Percentiles rank a stretch among this genome's conserved stretches.
phyloP scores from a whole-genome alignment of 2,888 invertebrate genomes.

The Hydrotaea cyrtoneurina region DNA sequence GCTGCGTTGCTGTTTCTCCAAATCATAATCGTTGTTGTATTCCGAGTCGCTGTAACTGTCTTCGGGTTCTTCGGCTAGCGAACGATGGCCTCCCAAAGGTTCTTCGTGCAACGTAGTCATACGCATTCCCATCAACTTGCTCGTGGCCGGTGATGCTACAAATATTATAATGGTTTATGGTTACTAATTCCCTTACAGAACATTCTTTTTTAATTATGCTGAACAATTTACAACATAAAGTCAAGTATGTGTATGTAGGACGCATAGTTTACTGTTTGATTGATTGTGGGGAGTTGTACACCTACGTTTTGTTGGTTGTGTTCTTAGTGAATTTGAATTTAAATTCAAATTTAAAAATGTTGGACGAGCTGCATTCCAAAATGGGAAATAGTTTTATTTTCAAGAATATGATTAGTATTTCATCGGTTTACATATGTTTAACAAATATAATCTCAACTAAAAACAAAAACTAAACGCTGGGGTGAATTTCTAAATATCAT shows the following conservation, averaged over 20 bases:
- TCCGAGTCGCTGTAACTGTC: slow-evolving; percentile 81
- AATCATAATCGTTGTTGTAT: slow-evolving; percentile 80
- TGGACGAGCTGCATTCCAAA: slow-evolving; percentile 94
- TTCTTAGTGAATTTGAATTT: slow-evolving; percentile 94
- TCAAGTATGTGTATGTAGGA: background rate
- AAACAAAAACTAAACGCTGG: slow-evolving; percentile 46
- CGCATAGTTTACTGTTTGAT: background rate
- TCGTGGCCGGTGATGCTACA: slow-evolving; percentile 90
- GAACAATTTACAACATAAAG: too few relatives aligned
- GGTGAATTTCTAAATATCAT: slow-evolving; percentile 45
- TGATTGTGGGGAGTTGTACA: slow-evolving; percentile 77
- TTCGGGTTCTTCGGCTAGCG: slow-evolving; percentile 81
- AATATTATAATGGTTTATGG: slow-evolving; percentile 45
- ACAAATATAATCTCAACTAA: slow-evolving; percentile 56
- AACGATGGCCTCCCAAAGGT: slow-evolving; percentile 82
- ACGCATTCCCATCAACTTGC: slow-evolving; percentile 89
- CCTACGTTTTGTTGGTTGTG: slow-evolving; percentile 95
- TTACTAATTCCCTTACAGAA: background rate
- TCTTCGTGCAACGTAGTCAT: slow-evolving; percentile 97
- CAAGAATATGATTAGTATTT: slow-evolving; percentile 45
- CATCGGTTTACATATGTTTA: background rate
- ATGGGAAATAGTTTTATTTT: slow-evolving; percentile 30
- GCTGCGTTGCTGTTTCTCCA: slow-evolving; percentile 77
- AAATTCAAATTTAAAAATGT: slow-evolving; percentile 98
- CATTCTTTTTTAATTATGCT: background rate